Evolutionary conservation across 2,888 invertebrate species (phyloP), one percentile per base, ranked within the genome.

Genomic region (Rhingia rostrata): DNA sequence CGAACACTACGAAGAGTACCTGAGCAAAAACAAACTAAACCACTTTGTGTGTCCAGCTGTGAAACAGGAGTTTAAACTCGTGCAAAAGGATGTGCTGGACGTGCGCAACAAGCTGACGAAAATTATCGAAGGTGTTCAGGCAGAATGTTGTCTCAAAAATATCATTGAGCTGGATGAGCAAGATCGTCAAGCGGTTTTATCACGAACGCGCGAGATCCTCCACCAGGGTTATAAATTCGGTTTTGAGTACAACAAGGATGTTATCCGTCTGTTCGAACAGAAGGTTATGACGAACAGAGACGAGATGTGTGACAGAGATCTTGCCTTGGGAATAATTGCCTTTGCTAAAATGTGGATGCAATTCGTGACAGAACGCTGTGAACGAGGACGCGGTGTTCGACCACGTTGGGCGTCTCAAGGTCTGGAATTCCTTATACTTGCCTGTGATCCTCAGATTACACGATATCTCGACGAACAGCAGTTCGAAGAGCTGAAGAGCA

Each of bases 331-430:
- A 75, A 93, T 96, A 87, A 93, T 95, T 4, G 91, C 93, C 43
- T 96, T 96, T 90, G 95, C 96, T 7, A 93, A 94, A 87, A 94
- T 96, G 89, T 98, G 98, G 98, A 97, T 98, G 96, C 93, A 93
- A 74, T 98, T 98, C 90, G 97, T 97, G 0, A 93, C 94, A 86
- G 94, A 95, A 88, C 93, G 96, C 12, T 98, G 97, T 90, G 97
- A 98, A 89, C 92, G 95, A 0, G 96, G 96, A 0, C 93, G 96
- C 4, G 97, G 97, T 0, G 92, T 95, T 87, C 91, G 96, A 30
- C 97, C 97, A 0, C 92, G 97, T 89, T 98, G 97, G 97, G 97
- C 97, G 3, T 94, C 94, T 89, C 97, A 97, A 89, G 97, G 98
- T 0, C 90, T 98, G 66, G 97, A 98, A 88, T 98, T 97, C 90